Percentiles rank a stretch among this genome's conserved stretches.
These are phyloP conservation scores for Crocodylus rhombifer DNA, from an alignment of 2,797 vertebrate genomes.

Conservation along the genomic window DNA sequence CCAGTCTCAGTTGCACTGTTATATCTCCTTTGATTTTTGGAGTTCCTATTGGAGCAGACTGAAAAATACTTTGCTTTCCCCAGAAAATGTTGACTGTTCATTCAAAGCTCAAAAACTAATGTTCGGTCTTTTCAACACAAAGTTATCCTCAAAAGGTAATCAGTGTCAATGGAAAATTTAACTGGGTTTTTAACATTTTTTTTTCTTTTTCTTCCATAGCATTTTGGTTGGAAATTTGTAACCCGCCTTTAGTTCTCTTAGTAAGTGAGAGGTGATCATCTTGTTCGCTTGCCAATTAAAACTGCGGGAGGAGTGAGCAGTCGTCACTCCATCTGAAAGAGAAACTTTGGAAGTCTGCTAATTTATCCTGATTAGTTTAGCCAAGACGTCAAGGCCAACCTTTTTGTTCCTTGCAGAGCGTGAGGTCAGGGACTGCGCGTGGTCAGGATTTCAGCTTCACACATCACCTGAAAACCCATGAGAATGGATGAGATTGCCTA, in stretches of 20 bases:
- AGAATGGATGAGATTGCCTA: not conserved
- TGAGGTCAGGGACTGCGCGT: rapidly evolving
- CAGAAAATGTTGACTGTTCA: not conserved
- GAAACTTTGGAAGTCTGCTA: not conserved
- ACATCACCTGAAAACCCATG: not conserved
- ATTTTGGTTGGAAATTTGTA: conserved; percentile 74
- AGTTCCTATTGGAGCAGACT: not conserved
- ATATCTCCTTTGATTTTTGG: not conserved
- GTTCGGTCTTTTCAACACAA: not conserved
- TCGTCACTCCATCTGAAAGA: not conserved
- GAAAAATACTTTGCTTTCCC: not conserved
- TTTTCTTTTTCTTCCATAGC: conserved; percentile 67
- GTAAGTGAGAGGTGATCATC: conserved; percentile 51
- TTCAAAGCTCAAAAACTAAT: not conserved
- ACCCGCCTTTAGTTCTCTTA: conserved; percentile 56
- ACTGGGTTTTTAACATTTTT: not conserved
- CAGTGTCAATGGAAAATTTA: conserved; percentile 64
- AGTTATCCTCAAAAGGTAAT: not conserved
- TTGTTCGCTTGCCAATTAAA: conserved; percentile 58
- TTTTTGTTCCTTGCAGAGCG: not conserved
- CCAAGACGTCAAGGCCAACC: not conserved
- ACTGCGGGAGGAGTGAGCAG: conserved; percentile 51
- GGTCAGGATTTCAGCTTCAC: not conserved
- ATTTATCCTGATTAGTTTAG: not conserved
- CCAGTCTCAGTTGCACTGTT: not conserved